These are phyloP conservation scores for Buteo buteo DNA, from an alignment of 2,113 vertebrate genomes.

Conservation along the genomic window DNA sequence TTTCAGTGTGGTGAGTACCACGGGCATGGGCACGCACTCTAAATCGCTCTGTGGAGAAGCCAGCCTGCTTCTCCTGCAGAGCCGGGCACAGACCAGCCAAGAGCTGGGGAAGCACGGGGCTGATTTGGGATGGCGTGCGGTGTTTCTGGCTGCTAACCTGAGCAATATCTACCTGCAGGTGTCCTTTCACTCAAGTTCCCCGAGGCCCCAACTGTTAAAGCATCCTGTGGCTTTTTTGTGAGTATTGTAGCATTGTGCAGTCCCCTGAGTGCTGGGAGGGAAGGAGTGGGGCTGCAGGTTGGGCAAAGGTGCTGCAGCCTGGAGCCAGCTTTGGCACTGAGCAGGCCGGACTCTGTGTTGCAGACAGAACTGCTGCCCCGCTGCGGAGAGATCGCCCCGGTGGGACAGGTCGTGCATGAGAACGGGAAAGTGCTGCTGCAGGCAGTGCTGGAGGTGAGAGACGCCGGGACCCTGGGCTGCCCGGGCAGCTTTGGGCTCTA, in stretches of 20 bases:
- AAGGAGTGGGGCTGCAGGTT: neutral
- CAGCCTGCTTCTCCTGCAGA: neutral
- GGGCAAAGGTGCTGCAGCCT: neutral
- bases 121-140: neutral
- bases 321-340: neutral
- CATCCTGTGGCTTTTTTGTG: constrained; percentile 96
- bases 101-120: neutral
- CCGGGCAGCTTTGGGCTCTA: accelerated
- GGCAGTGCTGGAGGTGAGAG: constrained; percentile 90
- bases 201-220: constrained; percentile 95
- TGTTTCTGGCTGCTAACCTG: neutral
- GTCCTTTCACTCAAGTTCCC: constrained; percentile 97
- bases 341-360: neutral
- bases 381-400: constrained; percentile 86
- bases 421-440: constrained; percentile 89
- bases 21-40: accelerated
- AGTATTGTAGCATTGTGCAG: constrained; percentile 42
- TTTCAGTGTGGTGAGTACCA: constrained; percentile 97
- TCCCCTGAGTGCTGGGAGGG: neutral
- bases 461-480: accelerated
- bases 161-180: constrained; percentile 72
- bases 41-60: neutral
- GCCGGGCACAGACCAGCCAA: neutral
- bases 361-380: constrained; percentile 93
- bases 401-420: constrained; percentile 90